Evolutionary conservation across 35 echinoderm and acorn worm genomes (phyloP), one percentile per base, ranked within the genome.

Genomic region (Strongylocentrotus purpuratus): DNA sequence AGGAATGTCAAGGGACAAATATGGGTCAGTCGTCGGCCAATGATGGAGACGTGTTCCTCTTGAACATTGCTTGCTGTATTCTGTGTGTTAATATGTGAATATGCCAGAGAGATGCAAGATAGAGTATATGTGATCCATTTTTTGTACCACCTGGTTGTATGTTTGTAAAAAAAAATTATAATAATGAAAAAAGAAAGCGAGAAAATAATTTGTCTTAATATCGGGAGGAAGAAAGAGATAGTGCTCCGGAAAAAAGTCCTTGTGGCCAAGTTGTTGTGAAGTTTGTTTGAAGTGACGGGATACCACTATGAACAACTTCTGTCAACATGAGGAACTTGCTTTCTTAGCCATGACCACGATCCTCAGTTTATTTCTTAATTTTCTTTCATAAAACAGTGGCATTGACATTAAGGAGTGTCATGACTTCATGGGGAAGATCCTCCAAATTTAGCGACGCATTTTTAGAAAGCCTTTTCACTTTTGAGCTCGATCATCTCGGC

Each of bases 1-100:
- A 31, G 91, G 46, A 32, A 50, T 93, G 48, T 93, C 91, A 58
- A 93, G 91, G 31, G 91, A 93, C 15, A 93, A 93, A 32, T 58
- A 46, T 93, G 48, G 91, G 9, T 47, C 91, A 58, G 91, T 93
- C 31, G 46, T 93, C 9, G 48, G 46, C 20, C 91, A 93, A 93
- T 93, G 91, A 93, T 93, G 48, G 45, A 31, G 13, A 32, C 15
- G 46, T 13, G 5, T 47, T 50, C 14, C 7, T 47, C 33, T 32
- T n/a, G 22, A 14, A 91, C 33, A 32, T 87, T 93, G 91, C 91
- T 41, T 93, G 91, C 91, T 31, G 91, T 93, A 93, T 93, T 93
- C 91, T 32, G 48, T 33, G 32, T 93, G 91, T 46, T 46, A 93
- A 93, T 93, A 93, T 93, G 91, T 93, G 48, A 31, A 93, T 93